Evolutionary conservation across 1,140 invertebrate genomes (phyloP).

Genomic region (Cheumatopsyche charites): DNA sequence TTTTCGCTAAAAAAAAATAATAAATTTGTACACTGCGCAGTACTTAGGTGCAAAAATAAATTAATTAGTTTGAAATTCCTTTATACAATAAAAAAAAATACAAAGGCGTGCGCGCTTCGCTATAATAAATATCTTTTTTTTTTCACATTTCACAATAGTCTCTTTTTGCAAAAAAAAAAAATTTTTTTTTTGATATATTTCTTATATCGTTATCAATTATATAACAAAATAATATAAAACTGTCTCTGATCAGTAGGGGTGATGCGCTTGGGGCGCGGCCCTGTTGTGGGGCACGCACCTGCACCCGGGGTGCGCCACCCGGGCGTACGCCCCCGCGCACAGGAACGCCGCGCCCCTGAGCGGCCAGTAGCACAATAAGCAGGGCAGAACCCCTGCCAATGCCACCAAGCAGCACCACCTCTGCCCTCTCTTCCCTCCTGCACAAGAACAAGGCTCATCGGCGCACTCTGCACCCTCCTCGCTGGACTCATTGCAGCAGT

Average conservation of each 20-base stretch:
- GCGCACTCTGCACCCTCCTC: slow-evolving; percentile 75
- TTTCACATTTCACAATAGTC: slow-evolving; percentile 35
- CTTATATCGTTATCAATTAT: too few species aligned
- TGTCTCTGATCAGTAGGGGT: slow-evolving; percentile 48
- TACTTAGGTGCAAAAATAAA: slow-evolving; percentile 48
- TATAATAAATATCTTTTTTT: slow-evolving; percentile 1
- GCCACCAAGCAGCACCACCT: slow-evolving; percentile 87
- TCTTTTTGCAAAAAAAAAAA: slow-evolving; percentile 39
- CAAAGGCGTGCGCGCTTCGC: slow-evolving; percentile 29
- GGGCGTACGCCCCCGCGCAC: slow-evolving; percentile 81
- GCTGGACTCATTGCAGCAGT: slow-evolving; percentile 78
- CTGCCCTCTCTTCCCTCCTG: slow-evolving; percentile 69
- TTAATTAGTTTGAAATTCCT: slow-evolving; percentile 41
- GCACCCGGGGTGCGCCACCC: slow-evolving; percentile 72
- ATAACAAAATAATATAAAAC: too few species aligned
- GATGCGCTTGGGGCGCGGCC: slow-evolving; percentile 56
- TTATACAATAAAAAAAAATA: slow-evolving; percentile 44
- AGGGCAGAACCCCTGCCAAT: slow-evolving; percentile 81
- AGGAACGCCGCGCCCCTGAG: slow-evolving; percentile 78
- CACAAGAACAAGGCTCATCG: slow-evolving; percentile 87
- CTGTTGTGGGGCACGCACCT: slow-evolving; percentile 59
- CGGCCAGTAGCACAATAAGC: slow-evolving; percentile 91
- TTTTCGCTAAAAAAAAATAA: slow-evolving; percentile 22
- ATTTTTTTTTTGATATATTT: slow-evolving; percentile 36
- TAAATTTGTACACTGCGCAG: slow-evolving; percentile 33